Base-by-base conservation (phyloP, 2,113 vertebrate genomes). In the Toxotes jaculatrix region DNA sequence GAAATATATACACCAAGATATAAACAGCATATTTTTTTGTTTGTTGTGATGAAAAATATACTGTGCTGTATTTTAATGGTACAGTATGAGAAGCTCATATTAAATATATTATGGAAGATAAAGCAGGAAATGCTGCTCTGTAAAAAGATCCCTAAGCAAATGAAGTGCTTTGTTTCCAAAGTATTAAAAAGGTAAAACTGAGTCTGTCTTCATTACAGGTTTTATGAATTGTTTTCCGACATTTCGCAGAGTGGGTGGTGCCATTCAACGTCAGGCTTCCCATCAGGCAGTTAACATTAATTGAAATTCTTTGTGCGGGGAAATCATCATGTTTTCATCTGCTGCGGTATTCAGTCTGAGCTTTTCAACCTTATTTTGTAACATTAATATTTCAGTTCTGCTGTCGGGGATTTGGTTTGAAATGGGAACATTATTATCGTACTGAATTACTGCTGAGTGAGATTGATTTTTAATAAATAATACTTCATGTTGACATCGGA, bases 261-360 rank as follows among this genome's bases (percentile, higher is more conserved):
- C 14, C 38, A n/a, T 10, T 53, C 53, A 6, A 43, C 65, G 72
- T 79, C 67, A 70, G 19, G 64, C 82, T 77, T 72, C 84, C 68
- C 75, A 79, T 71, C 71, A 86, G 78, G 75, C 68, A 77, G 60
- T 71, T 65, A 80, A 80, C 60, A 43, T 53, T 74, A 59, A 88
- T 85, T 87, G 27, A 49, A 87, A 74, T 74, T 77, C 75, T 77
- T 68, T 53, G 67, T 42, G 57, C 75, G n/a, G 59, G 55, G 45
- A 78, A 55, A 85, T 82, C 59, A 40, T 73, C 57, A 21, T 73
- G 70, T 81, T 79, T 76, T 76, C 71, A 56, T 77, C 66, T 67
- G 51, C 63, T 59, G 31, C 32, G 32, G 47, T 66, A 38, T 67
- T 70, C 45, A 47, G 31, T 75, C 47, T 62, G 61, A 72, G 56